Evolutionary conservation across 2,888 invertebrate species (phyloP).

Genomic region (Mesochorus sp.): DNA sequence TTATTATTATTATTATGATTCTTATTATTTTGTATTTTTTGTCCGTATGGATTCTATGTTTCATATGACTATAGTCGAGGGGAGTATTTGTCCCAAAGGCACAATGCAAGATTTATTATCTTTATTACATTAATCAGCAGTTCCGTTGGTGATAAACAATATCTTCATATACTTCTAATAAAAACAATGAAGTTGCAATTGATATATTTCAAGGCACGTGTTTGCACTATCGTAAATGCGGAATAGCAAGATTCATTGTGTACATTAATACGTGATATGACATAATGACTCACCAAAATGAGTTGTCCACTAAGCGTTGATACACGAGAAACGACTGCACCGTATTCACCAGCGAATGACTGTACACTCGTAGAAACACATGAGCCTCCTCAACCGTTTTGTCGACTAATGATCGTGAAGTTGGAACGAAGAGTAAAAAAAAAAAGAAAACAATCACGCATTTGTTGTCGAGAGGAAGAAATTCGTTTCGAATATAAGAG

Average conservation of each 20-base stretch:
- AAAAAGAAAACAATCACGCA: too few species aligned
- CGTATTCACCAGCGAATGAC: conserved; percentile 43
- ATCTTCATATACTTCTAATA: not conserved
- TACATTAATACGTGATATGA: not conserved
- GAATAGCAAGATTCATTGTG: conserved; percentile 30
- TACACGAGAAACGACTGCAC: conserved; percentile 48
- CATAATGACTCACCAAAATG: conserved; percentile 61
- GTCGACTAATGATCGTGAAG: not conserved
- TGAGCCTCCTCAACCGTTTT: not conserved
- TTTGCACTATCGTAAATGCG: conserved; percentile 15
- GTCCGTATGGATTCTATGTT: not conserved
- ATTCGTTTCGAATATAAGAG: too few species aligned
- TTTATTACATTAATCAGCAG: not conserved
- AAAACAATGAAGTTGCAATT: conserved; percentile 1
- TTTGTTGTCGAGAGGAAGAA: not conserved
- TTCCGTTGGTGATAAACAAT: conserved; percentile 6
- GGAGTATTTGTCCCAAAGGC: not conserved
- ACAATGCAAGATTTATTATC: not conserved
- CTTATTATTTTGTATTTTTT: too few species aligned
- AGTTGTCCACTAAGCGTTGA: conserved; percentile 56
- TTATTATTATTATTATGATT: too few species aligned
- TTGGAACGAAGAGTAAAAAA: too few species aligned
- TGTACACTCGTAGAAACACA: conserved; percentile 12
- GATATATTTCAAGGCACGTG: not conserved
- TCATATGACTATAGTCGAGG: not conserved